Base-by-base conservation (phyloP, 1,140 invertebrate genomes). In the Drosophila fuyamai region DNA sequence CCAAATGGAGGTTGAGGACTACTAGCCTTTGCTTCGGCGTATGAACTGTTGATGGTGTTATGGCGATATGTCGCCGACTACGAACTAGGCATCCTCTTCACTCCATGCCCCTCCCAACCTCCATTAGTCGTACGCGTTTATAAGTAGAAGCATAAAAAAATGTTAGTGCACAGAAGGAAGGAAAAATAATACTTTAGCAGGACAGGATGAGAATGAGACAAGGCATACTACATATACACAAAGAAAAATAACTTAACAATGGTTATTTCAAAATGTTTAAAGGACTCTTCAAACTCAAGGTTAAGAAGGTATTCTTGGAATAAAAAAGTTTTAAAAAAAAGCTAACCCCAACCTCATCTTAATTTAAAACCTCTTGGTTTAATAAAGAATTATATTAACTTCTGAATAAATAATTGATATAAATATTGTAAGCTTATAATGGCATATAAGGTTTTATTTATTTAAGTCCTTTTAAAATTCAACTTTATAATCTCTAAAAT, bases 1-100 rank as follows among this genome's bases (percentile, higher is more conserved):
- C 44, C 35, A 48, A 66, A 40, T 18, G 63, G 60, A 66, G 63
- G 35, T n/a, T 41, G 55, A 71, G 63, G 57, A 80, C 71, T 63
- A 46, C 71, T 53, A 29, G 46, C n/a, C 50, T 60, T 47, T 60
- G 67, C 76, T 55, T 58, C 57, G 73, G 57, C 71, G 73, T 83
- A 88, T 89, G 84, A 88, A 88, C 83, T 89, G 84, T 84, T 88
- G 80, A 88, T 88, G 84, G 84, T 89, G 84, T 89, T 88, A 88
- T 84, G 80, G 84, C 80, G 84, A 88, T 88, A 88, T 88, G 80
- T 84, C 76, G 84, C 83, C 66, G 72, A 75, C 79, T 82, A 76
- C 76, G 53, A 65, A 66, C 71, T 41, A 38, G n/a, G 27, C 61
- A 44, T 67, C 62, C 41, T n/a, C 58, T 23, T 14, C 41, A 47